phyloP scores from a whole-genome alignment of 2,888 invertebrate species.

The Tetranychus piercei region DNA sequence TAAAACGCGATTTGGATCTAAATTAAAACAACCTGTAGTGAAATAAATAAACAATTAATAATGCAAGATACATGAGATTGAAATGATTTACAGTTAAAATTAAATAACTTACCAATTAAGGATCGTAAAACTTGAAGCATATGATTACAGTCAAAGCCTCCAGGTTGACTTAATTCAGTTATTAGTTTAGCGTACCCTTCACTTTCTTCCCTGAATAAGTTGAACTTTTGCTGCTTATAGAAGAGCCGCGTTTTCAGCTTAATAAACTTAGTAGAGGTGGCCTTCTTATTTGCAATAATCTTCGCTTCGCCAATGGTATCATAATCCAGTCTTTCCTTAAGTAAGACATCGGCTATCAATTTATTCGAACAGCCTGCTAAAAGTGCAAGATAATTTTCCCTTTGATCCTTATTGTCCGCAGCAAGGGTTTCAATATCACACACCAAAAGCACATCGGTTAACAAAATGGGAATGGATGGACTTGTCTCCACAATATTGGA shows the following conservation, averaged over 20 bases:
- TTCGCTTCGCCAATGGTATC: constrained; percentile 81
- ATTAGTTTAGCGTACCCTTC: constrained; percentile 95
- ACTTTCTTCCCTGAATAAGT: constrained; percentile 91
- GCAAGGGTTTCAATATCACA: constrained; percentile 53
- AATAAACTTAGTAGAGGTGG: constrained; percentile 78
- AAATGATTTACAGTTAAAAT: neutral
- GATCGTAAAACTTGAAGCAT: constrained; percentile 77
- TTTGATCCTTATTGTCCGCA: constrained; percentile 49
- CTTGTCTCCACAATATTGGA: constrained; percentile 35
- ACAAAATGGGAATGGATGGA: constrained; percentile 12
- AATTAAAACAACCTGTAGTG: constrained; percentile 73
- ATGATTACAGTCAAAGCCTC: constrained; percentile 30
- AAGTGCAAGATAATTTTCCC: constrained; percentile 42
- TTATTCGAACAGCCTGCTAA: constrained; percentile 29
- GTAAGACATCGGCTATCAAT: constrained; percentile 49
- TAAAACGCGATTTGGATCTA: constrained; percentile 91
- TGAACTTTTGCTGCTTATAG: constrained; percentile 97
- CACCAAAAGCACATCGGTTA: constrained; percentile 15
- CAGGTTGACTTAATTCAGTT: constrained; percentile 72
- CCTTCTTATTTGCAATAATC: constrained; percentile 61
- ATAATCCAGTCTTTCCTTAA: constrained; percentile 79
- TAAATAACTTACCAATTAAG: constrained; percentile 52
- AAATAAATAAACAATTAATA: neutral
- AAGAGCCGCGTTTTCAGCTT: constrained; percentile 94
- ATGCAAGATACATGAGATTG: neutral